phyloP scores from a whole-genome alignment of 2,113 vertebrate genomes.

The Natator depressus region DNA sequence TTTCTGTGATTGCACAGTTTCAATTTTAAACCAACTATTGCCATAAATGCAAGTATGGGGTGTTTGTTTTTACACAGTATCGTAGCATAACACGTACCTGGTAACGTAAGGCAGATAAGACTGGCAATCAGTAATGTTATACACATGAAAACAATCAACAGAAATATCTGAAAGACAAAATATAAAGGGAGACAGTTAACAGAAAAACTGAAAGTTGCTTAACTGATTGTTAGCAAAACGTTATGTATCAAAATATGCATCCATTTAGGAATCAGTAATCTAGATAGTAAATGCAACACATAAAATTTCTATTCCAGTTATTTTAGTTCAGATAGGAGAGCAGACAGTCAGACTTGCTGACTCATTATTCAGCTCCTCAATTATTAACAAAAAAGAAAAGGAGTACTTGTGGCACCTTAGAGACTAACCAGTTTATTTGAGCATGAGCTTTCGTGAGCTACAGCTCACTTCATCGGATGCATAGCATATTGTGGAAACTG shows the following conservation, averaged over 20 bases:
- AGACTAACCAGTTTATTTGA: too few relatives aligned
- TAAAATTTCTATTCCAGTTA: background rate
- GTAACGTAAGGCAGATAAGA: slow-evolving; percentile 96
- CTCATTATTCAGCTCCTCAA: background rate
- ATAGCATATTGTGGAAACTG: too few relatives aligned
- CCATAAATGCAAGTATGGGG: background rate
- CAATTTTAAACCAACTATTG: background rate
- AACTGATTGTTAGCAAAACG: background rate
- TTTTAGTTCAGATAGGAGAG: background rate
- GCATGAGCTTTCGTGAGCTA: too few relatives aligned
- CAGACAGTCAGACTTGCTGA: background rate
- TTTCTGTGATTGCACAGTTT: background rate
- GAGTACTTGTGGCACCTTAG: too few relatives aligned
- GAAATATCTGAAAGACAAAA: slow-evolving; percentile 86
- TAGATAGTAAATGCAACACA: background rate
- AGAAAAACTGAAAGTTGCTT: background rate
- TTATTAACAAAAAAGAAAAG: too few relatives aligned
- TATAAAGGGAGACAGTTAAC: background rate
- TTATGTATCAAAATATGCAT: background rate
- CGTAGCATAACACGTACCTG: slow-evolving; percentile 82
- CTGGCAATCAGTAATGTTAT: slow-evolving; percentile 95
- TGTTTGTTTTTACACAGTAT: background rate
- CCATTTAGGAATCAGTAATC: background rate
- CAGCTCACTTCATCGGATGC: too few relatives aligned
- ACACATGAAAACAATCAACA: slow-evolving; percentile 97